Conservation (phyloP, 2,888 invertebrate species). For the Dendrolimus pini region DNA sequence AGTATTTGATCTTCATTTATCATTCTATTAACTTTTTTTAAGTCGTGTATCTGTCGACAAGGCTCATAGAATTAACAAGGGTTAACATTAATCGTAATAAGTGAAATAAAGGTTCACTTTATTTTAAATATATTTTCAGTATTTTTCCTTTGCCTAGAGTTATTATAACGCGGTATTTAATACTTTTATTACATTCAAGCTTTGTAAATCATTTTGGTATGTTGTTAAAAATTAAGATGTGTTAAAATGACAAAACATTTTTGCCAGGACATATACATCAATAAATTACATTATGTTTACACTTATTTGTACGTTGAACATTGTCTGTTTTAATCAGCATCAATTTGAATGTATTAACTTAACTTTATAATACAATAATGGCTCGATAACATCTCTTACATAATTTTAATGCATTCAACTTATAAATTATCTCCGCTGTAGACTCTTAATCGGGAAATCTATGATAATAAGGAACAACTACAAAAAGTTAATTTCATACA, state of each 20-base stretch:
- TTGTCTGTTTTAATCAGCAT: slow-evolving; percentile 15
- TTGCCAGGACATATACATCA: neutral
- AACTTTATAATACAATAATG: slow-evolving; percentile 20
- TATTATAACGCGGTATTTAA: no score
- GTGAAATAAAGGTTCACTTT: no score
- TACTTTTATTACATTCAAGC: no score
- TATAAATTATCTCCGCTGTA: slow-evolving; percentile 11
- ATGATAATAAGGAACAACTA: neutral
- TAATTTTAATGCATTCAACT: neutral
- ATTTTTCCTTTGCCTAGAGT: no score
- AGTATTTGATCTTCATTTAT: no score
- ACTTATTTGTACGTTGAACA: neutral
- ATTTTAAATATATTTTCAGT: no score
- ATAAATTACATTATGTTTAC: neutral
- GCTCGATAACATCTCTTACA: slow-evolving; percentile 8
- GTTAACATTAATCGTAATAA: no score
- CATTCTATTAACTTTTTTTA: no score
- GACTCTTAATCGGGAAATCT: neutral
- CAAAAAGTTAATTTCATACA: neutral
- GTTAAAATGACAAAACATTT: neutral
- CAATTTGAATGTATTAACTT: slow-evolving; percentile 17
- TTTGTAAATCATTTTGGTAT: no score
- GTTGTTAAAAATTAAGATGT: neutral
- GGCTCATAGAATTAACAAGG: no score
- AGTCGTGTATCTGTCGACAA: no score